Conservation (phyloP, 2,888 invertebrate genomes). For the Acleris emargana region DNA sequence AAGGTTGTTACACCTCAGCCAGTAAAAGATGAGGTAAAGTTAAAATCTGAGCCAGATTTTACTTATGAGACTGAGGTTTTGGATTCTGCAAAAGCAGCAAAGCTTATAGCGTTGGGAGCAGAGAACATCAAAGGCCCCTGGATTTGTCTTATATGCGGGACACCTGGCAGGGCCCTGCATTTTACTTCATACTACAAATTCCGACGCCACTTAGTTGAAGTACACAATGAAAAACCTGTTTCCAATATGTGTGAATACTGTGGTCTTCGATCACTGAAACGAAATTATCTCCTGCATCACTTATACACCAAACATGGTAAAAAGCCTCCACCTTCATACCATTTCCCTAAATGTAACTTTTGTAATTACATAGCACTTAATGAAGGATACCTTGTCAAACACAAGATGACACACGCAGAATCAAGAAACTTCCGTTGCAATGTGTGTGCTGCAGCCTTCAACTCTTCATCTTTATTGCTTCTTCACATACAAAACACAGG, state of each 20-base stretch:
- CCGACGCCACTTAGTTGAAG: conserved; percentile 91
- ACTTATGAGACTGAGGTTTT: conserved; percentile 81
- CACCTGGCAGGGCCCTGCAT: conserved; percentile 86
- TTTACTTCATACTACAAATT: conserved; percentile 91
- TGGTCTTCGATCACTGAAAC: conserved; percentile 89
- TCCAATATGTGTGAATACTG: conserved; percentile 92
- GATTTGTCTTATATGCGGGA: conserved; percentile 91
- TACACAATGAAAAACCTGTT: conserved; percentile 91
- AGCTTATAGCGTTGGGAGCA: conserved; percentile 83
- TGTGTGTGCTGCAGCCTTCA: conserved; percentile 83
- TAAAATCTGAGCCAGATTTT: conserved; percentile 54
- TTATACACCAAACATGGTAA: conserved; percentile 91
- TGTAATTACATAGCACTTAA: conserved; percentile 91
- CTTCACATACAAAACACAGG: conserved; percentile 83
- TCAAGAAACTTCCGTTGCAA: conserved; percentile 76
- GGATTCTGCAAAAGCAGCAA: conserved; percentile 85
- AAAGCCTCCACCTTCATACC: conserved; percentile 87
- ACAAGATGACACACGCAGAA: conserved; percentile 86
- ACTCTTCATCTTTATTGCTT: conserved; percentile 64
- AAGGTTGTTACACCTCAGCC: conserved; percentile 42
- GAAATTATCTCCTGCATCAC: conserved; percentile 90
- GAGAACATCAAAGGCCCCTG: conserved; percentile 89
- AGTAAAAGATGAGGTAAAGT: conserved; percentile 46
- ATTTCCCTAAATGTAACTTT: conserved; percentile 90
- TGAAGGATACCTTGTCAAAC: conserved; percentile 87